These are phyloP conservation scores for Cotesia chilonis DNA, from an alignment of 1,140 invertebrate species.

Conservation along the genomic window DNA sequence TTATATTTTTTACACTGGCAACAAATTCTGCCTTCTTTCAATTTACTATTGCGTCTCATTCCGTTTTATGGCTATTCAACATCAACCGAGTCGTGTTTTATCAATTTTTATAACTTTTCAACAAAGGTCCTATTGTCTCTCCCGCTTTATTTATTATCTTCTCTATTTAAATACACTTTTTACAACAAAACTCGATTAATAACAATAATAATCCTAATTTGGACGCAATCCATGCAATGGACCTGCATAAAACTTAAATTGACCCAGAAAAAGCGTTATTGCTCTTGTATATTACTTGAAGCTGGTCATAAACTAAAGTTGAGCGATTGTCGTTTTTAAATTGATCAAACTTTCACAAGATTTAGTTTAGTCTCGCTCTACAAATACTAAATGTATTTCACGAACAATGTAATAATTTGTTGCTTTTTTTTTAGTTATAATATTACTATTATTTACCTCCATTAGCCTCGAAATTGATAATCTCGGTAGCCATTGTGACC, in stretches of 20 bases:
- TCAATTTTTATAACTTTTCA: slow-evolving; percentile 10
- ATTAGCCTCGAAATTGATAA: too few relatives aligned
- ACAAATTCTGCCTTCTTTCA: neutral
- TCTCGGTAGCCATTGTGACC: too few relatives aligned
- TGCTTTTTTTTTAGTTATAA: neutral
- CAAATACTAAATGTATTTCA: neutral
- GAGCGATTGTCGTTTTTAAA: neutral
- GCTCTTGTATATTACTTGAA: too few relatives aligned
- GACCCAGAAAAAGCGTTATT: too few relatives aligned
- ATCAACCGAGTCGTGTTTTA: slow-evolving; percentile 2
- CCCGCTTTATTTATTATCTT: neutral
- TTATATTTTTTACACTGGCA: neutral
- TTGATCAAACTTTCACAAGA: slow-evolving; percentile 11
- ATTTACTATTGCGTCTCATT: slow-evolving; percentile 21
- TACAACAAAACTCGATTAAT: neutral
- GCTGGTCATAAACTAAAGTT: neutral
- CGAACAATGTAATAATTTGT: neutral
- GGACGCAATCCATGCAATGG: too few relatives aligned
- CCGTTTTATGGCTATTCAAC: slow-evolving; percentile 7
- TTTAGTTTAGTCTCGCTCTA: neutral
- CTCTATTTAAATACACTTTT: neutral
- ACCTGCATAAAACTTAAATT: neutral
- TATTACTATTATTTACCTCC: neutral
- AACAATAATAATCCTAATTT: too few relatives aligned
- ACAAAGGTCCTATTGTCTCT: neutral